A percentile compares a stretch with the other conserved stretches of the same genome.
Evolutionary conservation across 2,113 vertebrate species (phyloP).

Genomic region (Elgaria multicarinata): DNA sequence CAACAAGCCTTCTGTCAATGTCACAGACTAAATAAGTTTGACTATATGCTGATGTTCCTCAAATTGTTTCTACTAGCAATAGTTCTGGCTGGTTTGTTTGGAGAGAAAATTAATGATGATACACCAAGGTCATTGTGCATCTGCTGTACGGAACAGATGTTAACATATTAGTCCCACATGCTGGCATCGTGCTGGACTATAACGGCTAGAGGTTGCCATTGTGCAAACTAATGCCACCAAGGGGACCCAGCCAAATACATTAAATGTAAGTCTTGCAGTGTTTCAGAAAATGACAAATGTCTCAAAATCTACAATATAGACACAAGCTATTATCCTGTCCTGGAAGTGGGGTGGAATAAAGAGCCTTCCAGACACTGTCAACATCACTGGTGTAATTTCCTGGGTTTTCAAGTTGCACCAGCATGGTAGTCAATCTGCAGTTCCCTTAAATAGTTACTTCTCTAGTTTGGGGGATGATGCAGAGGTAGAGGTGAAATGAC

Average conservation of each 20-base stretch:
- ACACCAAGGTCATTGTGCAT: slow-evolving; percentile 65
- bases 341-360: background rate
- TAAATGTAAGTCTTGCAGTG: slow-evolving; percentile 16
- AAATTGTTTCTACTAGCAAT: slow-evolving; percentile 62
- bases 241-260: background rate
- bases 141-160: slow-evolving; percentile 65
- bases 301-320: background rate
- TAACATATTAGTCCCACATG: slow-evolving; percentile 59
- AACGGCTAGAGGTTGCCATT: slow-evolving; percentile 23
- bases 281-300: slow-evolving; percentile 1
- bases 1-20: slow-evolving; percentile 60
- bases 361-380: background rate
- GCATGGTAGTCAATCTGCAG: too few relatives aligned
- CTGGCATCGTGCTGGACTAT: slow-evolving; percentile 8
- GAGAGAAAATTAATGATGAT: slow-evolving; percentile 71
- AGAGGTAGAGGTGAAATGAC: too few relatives aligned
- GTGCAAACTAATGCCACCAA: slow-evolving; percentile 8
- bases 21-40: slow-evolving; percentile 64
- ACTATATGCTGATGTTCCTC: slow-evolving; percentile 64
- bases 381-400: too few relatives aligned
- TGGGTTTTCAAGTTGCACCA: too few relatives aligned
- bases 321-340: slow-evolving; percentile 22
- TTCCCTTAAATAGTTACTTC: too few relatives aligned
- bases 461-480: too few relatives aligned
- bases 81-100: slow-evolving; percentile 71